A percentile compares a stretch with the other conserved stretches of the same genome.
Evolutionary conservation across 2,888 invertebrate species (phyloP).

Genomic region (Lucinisca nassula): DNA sequence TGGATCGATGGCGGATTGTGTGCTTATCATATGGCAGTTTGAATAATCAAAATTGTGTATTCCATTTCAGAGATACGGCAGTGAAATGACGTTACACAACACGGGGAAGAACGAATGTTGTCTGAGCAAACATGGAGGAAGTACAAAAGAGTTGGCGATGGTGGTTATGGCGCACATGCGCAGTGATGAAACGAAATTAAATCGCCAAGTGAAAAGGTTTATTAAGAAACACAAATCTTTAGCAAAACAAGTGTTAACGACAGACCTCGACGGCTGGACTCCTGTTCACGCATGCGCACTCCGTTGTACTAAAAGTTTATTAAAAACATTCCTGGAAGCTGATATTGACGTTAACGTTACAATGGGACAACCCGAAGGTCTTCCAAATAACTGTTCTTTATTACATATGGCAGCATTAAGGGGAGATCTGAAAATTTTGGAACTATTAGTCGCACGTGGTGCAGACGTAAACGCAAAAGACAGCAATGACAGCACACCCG

Average conservation of each 20-base stretch:
- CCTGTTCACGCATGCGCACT: conserved; percentile 80
- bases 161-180: conserved; percentile 70
- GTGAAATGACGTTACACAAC: background rate
- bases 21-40: no score
- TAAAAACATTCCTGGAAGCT: conserved; percentile 75
- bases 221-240: conserved; percentile 67
- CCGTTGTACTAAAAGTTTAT: conserved; percentile 73
- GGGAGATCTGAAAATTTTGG: conserved; percentile 73
- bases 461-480: conserved; percentile 73
- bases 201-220: conserved; percentile 72
- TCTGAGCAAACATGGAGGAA: background rate
- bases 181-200: conserved; percentile 69
- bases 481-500: conserved; percentile 71
- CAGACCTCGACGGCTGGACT: conserved; percentile 80
- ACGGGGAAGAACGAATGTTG: background rate
- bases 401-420: conserved; percentile 78
- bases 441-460: conserved; percentile 75
- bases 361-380: conserved; percentile 81
- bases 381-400: conserved; percentile 73
- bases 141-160: conserved; percentile 57
- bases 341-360: conserved; percentile 76
- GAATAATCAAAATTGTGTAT: no score
- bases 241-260: conserved; percentile 69
- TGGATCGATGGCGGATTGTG: no score
- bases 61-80: background rate